Percentiles rank a stretch among this genome's conserved stretches.
phyloP scores from a whole-genome alignment of 2,797 vertebrate genomes.

The Hephaestus fuliginosus region DNA sequence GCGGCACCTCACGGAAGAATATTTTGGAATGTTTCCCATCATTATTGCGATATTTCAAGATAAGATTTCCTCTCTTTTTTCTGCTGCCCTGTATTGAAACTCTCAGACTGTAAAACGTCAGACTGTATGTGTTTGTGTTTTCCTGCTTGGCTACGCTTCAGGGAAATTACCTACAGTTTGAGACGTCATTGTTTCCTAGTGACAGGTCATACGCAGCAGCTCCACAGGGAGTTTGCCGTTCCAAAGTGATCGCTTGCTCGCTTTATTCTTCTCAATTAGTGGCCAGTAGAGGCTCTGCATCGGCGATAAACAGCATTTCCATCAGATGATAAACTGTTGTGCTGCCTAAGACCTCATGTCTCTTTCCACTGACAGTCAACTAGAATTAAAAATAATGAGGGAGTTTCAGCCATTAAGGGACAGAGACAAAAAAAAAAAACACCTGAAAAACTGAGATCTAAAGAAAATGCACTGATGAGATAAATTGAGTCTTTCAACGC shows the following conservation, averaged over 20 bases:
- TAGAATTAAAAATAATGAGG: constrained; percentile 56
- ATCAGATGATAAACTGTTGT: constrained; percentile 39
- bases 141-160: constrained; percentile 17
- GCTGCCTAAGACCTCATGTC: constrained; percentile 22
- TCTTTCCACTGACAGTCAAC: constrained; percentile 37
- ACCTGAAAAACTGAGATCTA: constrained; percentile 31
- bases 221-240: constrained; percentile 26
- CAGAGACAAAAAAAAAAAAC: constrained; percentile 9
- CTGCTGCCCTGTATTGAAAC: background rate
- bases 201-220: constrained; percentile 39
- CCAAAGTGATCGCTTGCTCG: constrained; percentile 26
- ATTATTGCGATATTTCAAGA: constrained; percentile 24
- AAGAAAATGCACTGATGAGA: constrained; percentile 35
- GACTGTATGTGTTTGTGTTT: constrained; percentile 30
- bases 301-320: constrained; percentile 25
- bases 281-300: constrained; percentile 14
- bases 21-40: constrained; percentile 15
- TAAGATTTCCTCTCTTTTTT: background rate
- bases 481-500: constrained; percentile 46
- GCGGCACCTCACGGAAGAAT: constrained; percentile 1
- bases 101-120: constrained; percentile 1
- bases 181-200: constrained; percentile 52
- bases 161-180: constrained; percentile 27
- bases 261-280: constrained; percentile 49
- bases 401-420: constrained; percentile 52